Evolutionary conservation across 2,888 invertebrate genomes (phyloP), one percentile per base, ranked within the genome.

Genomic region (Thereva nobilitata): DNA sequence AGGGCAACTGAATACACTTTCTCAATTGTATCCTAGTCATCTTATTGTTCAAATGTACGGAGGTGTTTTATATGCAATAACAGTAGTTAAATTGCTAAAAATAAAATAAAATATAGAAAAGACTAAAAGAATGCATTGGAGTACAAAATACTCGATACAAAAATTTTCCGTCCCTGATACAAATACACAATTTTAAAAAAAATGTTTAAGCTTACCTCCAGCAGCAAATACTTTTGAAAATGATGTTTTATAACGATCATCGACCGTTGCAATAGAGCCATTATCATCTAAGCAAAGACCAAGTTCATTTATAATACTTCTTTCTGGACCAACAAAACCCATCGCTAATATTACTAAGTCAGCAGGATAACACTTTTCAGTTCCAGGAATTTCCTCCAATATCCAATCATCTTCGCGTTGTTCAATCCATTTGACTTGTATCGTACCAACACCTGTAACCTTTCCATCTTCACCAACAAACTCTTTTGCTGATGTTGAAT

Each of bases 261-360:
- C 83, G 3, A 88, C 86, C 0, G 95, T 93, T 75, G 92, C 88
- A 72, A 96, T 89, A 82, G 99, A 99, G 75, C 96, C 94, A 70
- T 98, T 88, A 0, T 91, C 89, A 82, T 99, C 98, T 75, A 94
- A 83, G 47, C 92, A 89, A 47, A 97, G 82, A 86, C 85, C 85
- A 3, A 87, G 80, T 78, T 98, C 93, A 73, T 88, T 87, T 56
- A 95, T 89, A 65, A 98, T 89, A 69, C 90, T 88, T 76, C 93
- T 86, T 83, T 98, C 97, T 0, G 97, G 97, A 0, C 97, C 97
- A 69, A 97, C 83, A 85, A 99, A 99, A 74, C 99, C 99, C 98
- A 99, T 98, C 3, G 99, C 99, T 57, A 99, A 85, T 70, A 99
- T 84, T 66, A 97, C 93, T 70, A 99, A 84, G 79, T 99, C 95